phyloP scores from a whole-genome alignment of 1,140 invertebrate species.

The Listronotus oregonensis region DNA sequence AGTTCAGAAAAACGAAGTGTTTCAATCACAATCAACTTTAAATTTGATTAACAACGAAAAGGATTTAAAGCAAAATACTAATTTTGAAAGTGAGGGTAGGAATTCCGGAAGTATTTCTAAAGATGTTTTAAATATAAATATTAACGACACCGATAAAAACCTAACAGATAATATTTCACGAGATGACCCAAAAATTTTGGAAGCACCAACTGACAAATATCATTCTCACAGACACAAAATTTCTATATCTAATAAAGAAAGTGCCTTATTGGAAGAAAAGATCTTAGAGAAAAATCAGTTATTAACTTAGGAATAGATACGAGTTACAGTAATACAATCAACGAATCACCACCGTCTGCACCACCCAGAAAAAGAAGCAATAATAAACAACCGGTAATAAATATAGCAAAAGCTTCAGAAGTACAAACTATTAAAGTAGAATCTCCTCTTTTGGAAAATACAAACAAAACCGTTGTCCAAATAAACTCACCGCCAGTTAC shows the following conservation, averaged over 20 bases:
- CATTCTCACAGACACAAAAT: neutral
- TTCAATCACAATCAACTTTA: too few relatives aligned
- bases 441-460: constrained; percentile 17
- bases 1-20: too few relatives aligned
- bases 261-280: neutral
- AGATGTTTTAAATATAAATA: too few relatives aligned
- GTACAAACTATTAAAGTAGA: constrained; percentile 32
- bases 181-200: neutral
- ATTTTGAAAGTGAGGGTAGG: too few relatives aligned
- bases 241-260: constrained; percentile 10
- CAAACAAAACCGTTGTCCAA: constrained; percentile 52
- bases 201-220: neutral
- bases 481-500: constrained; percentile 56
- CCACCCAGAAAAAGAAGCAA: constrained; percentile 51
- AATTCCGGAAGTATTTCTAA: too few relatives aligned
- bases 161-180: too few relatives aligned
- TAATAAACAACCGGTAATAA: constrained; percentile 43
- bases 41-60: too few relatives aligned
- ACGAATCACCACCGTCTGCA: constrained; percentile 41
- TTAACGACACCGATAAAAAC: too few relatives aligned
- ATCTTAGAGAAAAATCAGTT: constrained; percentile 6
- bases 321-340: neutral
- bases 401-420: constrained; percentile 31
- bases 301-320: neutral
- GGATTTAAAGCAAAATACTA: too few relatives aligned